phyloP scores from a whole-genome alignment of 2,797 vertebrate genomes.

The Pempheris klunzingeri region DNA sequence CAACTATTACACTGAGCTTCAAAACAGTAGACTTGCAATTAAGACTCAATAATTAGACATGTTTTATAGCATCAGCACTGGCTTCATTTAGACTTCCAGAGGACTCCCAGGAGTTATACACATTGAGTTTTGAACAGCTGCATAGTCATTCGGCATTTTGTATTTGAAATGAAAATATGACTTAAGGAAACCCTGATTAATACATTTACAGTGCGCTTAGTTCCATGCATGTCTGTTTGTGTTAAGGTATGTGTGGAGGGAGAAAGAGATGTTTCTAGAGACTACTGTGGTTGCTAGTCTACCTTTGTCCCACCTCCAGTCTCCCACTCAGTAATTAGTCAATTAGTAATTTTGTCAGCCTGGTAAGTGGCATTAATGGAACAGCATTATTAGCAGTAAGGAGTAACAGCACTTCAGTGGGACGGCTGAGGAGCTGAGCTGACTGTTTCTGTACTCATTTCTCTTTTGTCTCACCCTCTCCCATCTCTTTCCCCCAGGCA shows the following conservation, averaged over 20 bases:
- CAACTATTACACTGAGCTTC: neutral
- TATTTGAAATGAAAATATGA: neutral
- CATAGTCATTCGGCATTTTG: neutral
- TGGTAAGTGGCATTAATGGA: conserved; percentile 97
- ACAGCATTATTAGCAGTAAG: conserved; percentile 89
- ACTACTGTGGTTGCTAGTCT: conserved; percentile 66
- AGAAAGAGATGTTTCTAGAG: neutral
- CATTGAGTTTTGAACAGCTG: neutral
- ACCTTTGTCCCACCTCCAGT: conserved; percentile 85
- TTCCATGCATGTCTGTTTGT: neutral
- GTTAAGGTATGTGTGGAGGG: neutral
- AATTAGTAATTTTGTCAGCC: conserved; percentile 92
- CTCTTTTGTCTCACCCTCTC: neutral
- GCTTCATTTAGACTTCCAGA: neutral
- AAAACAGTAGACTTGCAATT: neutral
- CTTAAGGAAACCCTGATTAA: neutral
- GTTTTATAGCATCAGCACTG: neutral
- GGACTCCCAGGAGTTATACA: neutral
- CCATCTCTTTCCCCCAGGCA: neutral
- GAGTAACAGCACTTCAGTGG: conserved; percentile 82
- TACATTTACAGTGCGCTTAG: neutral
- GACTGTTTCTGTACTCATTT: conserved; percentile 43
- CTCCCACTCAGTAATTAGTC: conserved; percentile 90
- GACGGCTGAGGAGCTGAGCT: conserved; percentile 68
- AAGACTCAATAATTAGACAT: neutral